phyloP scores from a whole-genome alignment of 2,888 invertebrate species.

The Caenorhabditis sp. region DNA sequence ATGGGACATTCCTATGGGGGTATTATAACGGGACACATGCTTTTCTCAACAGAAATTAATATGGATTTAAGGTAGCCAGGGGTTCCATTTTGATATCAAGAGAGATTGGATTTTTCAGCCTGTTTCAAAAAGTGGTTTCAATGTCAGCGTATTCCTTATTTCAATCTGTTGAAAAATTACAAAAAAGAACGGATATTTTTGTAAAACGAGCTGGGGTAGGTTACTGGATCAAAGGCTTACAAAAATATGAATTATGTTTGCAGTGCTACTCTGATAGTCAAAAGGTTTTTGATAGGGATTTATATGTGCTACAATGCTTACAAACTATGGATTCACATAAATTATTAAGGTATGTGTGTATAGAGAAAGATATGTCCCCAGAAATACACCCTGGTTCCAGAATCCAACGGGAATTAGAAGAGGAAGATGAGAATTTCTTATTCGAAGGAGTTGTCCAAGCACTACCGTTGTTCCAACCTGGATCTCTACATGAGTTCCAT shows the following conservation, averaged over 20 bases:
- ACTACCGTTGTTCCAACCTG: not conserved
- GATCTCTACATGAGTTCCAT: not conserved
- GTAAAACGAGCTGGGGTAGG: no score
- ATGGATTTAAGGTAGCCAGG: not conserved
- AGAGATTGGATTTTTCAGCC: slow-evolving; percentile 15
- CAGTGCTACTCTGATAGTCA: not conserved
- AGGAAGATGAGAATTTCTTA: not conserved
- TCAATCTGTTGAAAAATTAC: not conserved
- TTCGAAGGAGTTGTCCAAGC: not conserved
- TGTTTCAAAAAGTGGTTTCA: not conserved
- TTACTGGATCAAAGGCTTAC: no score
- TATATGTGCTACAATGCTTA: not conserved
- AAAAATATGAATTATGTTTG: not conserved
- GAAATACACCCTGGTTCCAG: not conserved
- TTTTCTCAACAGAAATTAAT: not conserved
- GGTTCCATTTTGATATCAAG: not conserved
- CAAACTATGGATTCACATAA: not conserved
- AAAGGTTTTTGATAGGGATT: not conserved
- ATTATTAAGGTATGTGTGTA: not conserved
- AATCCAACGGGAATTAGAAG: not conserved
- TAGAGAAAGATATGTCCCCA: not conserved
- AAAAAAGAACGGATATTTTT: no score
- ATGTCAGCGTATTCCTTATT: not conserved
- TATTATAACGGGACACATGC: not conserved
- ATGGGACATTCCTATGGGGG: not conserved